Percentiles rank a stretch among this genome's conserved stretches.
Evolutionary conservation across 1,140 invertebrate species (phyloP).

Genomic region (Procambarus virginalis): DNA sequence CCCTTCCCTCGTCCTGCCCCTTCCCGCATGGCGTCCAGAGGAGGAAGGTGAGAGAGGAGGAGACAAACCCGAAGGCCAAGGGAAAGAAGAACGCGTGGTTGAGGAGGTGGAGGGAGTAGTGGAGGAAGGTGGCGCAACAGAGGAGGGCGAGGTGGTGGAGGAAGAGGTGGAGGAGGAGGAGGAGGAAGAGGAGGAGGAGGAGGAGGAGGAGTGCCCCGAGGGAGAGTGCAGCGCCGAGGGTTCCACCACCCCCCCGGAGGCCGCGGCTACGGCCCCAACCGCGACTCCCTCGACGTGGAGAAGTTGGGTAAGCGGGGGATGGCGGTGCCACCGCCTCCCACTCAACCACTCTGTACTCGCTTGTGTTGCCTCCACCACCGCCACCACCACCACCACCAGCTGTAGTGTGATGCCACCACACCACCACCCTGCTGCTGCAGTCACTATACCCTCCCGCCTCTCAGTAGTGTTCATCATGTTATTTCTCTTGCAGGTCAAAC

Average conservation of each 20-base stretch:
- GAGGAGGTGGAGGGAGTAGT: slow-evolving; percentile 52
- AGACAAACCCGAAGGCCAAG: slow-evolving; percentile 45
- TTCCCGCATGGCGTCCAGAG: slow-evolving; percentile 60
- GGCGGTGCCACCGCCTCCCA: neutral
- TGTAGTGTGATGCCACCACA: slow-evolving; percentile 1
- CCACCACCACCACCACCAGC: slow-evolving; percentile 13
- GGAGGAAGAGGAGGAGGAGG: slow-evolving; percentile 42
- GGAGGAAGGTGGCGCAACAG: slow-evolving; percentile 45
- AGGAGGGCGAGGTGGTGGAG: slow-evolving; percentile 25
- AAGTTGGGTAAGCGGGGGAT: slow-evolving; percentile 48
- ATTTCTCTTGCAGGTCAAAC: neutral
- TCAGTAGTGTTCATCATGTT: slow-evolving; percentile 14
- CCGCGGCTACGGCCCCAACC: slow-evolving; percentile 29
- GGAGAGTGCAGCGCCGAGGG: slow-evolving; percentile 61
- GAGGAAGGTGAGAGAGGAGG: slow-evolving; percentile 52
- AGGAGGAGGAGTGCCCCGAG: slow-evolving; percentile 57
- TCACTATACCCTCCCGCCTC: slow-evolving; percentile 21
- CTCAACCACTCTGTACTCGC: slow-evolving; percentile 10
- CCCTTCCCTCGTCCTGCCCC: slow-evolving; percentile 38
- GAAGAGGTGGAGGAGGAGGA: slow-evolving; percentile 30
- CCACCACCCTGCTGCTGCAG: slow-evolving; percentile 20
- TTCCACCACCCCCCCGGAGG: slow-evolving; percentile 37
- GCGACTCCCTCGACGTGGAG: slow-evolving; percentile 46
- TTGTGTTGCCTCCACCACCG: slow-evolving; percentile 21
- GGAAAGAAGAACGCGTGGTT: slow-evolving; percentile 23